Evolutionary conservation across 1,140 invertebrate species (phyloP).

Genomic region (Helicoverpa armigera): DNA sequence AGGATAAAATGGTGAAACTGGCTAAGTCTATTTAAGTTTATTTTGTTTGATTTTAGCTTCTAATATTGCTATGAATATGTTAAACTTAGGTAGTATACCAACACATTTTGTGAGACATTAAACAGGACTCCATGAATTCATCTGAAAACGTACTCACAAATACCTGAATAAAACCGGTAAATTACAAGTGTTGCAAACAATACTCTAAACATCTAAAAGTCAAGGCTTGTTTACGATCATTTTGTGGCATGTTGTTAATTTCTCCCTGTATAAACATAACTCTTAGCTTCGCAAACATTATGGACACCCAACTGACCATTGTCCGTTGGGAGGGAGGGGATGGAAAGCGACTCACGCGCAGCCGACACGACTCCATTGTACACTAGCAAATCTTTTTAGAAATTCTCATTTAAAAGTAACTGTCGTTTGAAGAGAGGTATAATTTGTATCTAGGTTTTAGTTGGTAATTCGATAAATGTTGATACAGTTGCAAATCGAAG

Average conservation of each 20-base stretch:
- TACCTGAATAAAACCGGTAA: constrained; percentile 17
- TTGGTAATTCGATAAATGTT: not conserved
- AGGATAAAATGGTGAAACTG: too few relatives aligned
- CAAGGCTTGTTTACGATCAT: constrained; percentile 17
- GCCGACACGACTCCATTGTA: constrained; percentile 45
- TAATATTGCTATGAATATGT: not conserved
- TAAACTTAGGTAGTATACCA: not conserved
- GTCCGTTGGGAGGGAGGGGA: not conserved
- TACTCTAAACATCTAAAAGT: not conserved
- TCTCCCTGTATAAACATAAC: constrained; percentile 21
- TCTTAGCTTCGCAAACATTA: not conserved
- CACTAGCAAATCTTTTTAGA: constrained; percentile 38
- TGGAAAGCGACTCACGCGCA: constrained; percentile 44
- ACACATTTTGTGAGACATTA: too few relatives aligned
- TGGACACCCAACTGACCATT: constrained; percentile 24
- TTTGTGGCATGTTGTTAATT: constrained; percentile 21
- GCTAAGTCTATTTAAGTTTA: too few relatives aligned
- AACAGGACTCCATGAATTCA: not conserved
- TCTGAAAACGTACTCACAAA: not conserved
- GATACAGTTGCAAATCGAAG: too few relatives aligned
- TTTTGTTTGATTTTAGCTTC: not conserved
- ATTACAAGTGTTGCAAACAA: constrained; percentile 13
- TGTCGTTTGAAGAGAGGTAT: constrained; percentile 16
- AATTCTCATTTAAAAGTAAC: constrained; percentile 37
- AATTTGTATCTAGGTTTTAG: constrained; percentile 5